Conservation (phyloP, 2,888 invertebrate species). For the Pollenia amentaria region DNA sequence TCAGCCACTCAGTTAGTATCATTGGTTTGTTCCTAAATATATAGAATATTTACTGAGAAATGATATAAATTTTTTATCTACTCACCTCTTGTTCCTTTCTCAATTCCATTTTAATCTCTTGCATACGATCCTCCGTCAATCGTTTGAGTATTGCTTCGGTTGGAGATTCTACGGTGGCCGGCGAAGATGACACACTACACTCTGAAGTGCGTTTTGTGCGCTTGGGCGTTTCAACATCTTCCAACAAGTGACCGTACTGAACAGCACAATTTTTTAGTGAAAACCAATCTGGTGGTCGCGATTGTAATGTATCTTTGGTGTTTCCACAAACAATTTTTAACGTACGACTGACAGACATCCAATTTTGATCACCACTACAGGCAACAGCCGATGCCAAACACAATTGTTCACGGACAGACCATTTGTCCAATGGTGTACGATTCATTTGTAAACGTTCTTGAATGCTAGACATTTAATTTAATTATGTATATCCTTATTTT, state of each 20-base stretch:
- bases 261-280: conserved; percentile 95
- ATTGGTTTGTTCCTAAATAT: too few relatives aligned
- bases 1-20: too few relatives aligned
- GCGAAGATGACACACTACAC: conserved; percentile 75
- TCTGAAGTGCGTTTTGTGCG: conserved; percentile 77
- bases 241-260: conserved; percentile 95
- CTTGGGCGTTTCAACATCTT: conserved; percentile 92
- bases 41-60: not conserved
- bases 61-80: not conserved
- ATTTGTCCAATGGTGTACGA: conserved; percentile 91
- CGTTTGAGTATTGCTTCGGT: conserved; percentile 91
- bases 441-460: conserved; percentile 85
- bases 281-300: conserved; percentile 91
- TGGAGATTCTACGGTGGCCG: conserved; percentile 81
- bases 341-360: conserved; percentile 86
- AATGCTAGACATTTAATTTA: conserved; percentile 70
- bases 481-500: not conserved
- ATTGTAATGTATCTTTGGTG: conserved; percentile 83
- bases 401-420: conserved; percentile 93
- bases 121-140: conserved; percentile 91
- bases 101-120: conserved; percentile 90
- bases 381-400: conserved; percentile 94
- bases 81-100: conserved; percentile 88
- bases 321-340: conserved; percentile 90
- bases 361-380: conserved; percentile 95